Conservation (phyloP, 2,888 invertebrate species). For the Protodeltote pygarga region DNA sequence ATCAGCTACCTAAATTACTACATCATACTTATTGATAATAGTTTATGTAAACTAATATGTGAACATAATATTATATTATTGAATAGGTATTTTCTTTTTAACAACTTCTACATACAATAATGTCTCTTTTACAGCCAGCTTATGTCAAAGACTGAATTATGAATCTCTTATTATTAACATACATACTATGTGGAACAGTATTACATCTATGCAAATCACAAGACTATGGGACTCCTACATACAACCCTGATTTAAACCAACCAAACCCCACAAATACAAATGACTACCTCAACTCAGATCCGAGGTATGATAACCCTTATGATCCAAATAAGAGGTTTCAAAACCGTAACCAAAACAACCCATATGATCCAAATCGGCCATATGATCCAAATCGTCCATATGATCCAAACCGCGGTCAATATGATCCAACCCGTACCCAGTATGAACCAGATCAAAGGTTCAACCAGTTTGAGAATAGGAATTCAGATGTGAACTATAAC, state of each 20-base stretch:
- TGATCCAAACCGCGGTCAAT: conserved; percentile 29
- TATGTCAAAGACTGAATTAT: conserved; percentile 74
- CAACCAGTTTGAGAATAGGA: conserved; percentile 62
- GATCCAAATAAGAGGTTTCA: conserved; percentile 67
- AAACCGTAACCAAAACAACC: conserved; percentile 61
- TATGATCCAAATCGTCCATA: conserved; percentile 35
- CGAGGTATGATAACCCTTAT: conserved; percentile 75
- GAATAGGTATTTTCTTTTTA: not conserved
- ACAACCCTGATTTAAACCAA: conserved; percentile 67
- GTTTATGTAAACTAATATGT: too few relatives aligned
- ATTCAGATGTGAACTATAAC: conserved; percentile 55
- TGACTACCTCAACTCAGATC: conserved; percentile 67
- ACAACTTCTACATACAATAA: not conserved
- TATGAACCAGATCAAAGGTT: conserved; percentile 38
- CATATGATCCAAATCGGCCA: conserved; percentile 56
- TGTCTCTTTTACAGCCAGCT: conserved; percentile 61
- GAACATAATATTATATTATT: not conserved
- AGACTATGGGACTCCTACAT: conserved; percentile 73
- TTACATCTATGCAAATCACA: conserved; percentile 66
- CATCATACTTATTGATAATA: too few relatives aligned
- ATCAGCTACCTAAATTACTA: too few relatives aligned
- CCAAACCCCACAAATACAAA: conserved; percentile 76
- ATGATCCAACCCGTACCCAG: conserved; percentile 38
- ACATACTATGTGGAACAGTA: conserved; percentile 57
- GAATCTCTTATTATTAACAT: conserved; percentile 71